Conservation (phyloP, 2,797 vertebrate genomes). For the Sorex maritimensis region DNA sequence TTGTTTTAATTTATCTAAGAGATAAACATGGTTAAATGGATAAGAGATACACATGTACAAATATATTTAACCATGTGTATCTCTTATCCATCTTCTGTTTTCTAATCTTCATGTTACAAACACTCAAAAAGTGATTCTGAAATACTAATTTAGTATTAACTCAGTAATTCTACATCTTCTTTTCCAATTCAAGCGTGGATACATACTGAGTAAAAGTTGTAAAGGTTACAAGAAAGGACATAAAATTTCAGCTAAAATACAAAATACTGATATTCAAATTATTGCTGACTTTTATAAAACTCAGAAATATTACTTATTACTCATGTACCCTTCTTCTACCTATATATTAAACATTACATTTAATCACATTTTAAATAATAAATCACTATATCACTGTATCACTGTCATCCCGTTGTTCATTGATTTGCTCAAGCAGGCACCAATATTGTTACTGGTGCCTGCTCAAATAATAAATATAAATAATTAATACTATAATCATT, state of each 20-base stretch:
- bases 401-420: too few species aligned
- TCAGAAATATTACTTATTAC: neutral
- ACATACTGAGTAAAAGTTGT: neutral
- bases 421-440: too few species aligned
- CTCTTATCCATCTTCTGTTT: neutral
- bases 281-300: neutral
- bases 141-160: neutral
- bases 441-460: too few species aligned
- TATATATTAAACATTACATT: constrained; percentile 15
- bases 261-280: neutral
- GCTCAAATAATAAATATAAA: neutral
- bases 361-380: neutral
- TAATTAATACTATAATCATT: neutral
- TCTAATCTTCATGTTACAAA: neutral
- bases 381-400: neutral
- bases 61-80: neutral
- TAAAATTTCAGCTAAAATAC: neutral
- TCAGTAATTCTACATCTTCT: neutral
- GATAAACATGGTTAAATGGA: too few species aligned
- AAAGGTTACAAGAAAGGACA: constrained; percentile 42
- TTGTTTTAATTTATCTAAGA: too few species aligned
- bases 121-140: constrained; percentile 1
- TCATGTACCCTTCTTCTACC: neutral
- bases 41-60: neutral
- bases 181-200: constrained; percentile 26